phyloP scores from a whole-genome alignment of 2,888 invertebrate species.

The Scelioninae gen. 1 region DNA sequence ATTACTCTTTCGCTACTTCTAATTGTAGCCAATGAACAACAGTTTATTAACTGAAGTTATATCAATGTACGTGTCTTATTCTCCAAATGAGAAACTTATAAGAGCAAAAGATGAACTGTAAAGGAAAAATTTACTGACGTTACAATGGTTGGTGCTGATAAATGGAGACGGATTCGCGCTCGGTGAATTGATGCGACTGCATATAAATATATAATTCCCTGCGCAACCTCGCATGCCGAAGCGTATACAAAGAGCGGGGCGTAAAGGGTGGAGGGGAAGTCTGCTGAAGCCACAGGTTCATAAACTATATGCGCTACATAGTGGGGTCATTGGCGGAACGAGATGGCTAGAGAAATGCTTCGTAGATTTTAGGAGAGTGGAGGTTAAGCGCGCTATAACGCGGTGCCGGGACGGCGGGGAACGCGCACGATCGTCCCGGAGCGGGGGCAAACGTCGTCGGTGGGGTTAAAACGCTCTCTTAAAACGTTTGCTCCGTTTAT shows the following conservation, averaged over 20 bases:
- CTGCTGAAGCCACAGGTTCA: conserved; percentile 78
- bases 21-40: no score
- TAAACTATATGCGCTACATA: conserved; percentile 76
- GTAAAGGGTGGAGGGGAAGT: conserved; percentile 49
- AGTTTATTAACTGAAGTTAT: no score
- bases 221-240: conserved; percentile 48
- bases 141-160: conserved; percentile 40
- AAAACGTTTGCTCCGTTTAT: conserved; percentile 71
- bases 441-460: conserved; percentile 4
- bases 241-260: conserved; percentile 45
- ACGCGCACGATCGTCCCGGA: no score
- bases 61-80: no score
- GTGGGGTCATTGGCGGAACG: conserved; percentile 72
- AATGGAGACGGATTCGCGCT: conserved; percentile 54
- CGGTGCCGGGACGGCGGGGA: conserved; percentile 16
- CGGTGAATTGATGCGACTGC: conserved; percentile 62
- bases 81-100: no score
- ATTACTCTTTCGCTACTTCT: no score
- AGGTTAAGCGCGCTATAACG: conserved; percentile 73
- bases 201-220: conserved; percentile 65
- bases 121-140: conserved; percentile 1
- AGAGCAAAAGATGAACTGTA: no score
- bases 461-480: conserved; percentile 76
- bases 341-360: conserved; percentile 69
- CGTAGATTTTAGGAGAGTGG: conserved; percentile 68